A percentile compares a stretch with the other conserved stretches of the same genome.
These are phyloP conservation scores for Leuctra nigra DNA, from an alignment of 2,888 invertebrate species.

Conservation along the genomic window DNA sequence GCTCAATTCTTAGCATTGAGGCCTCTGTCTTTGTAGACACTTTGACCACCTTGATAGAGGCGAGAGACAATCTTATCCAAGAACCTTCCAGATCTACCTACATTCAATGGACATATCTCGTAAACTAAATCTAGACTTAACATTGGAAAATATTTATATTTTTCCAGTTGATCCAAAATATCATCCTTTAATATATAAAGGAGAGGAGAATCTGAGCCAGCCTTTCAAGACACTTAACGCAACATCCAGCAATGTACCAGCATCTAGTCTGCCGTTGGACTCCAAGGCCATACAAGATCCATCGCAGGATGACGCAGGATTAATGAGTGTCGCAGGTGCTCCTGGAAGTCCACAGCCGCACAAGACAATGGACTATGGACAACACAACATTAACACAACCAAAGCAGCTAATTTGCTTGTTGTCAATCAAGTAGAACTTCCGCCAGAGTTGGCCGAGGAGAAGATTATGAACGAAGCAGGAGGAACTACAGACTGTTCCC, in stretches of 20 bases:
- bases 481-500: too few relatives aligned
- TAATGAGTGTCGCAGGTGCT: neutral
- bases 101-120: too few relatives aligned
- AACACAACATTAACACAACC: conserved; percentile 19
- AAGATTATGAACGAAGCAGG: conserved; percentile 7
- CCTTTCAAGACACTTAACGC: neutral
- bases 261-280: too few relatives aligned
- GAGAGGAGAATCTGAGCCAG: conserved; percentile 38
- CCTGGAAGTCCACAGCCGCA: neutral
- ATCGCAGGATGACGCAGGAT: neutral
- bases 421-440: conserved; percentile 12
- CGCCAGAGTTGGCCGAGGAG: neutral
- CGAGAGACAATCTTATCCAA: too few relatives aligned
- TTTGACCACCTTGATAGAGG: too few relatives aligned
- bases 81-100: too few relatives aligned
- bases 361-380: conserved; percentile 11
- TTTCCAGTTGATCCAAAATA: conserved; percentile 53
- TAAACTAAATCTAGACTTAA: too few relatives aligned
- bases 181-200: conserved; percentile 50
- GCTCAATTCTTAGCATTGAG: too few relatives aligned
- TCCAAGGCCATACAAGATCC: too few relatives aligned
- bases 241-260: too few relatives aligned
- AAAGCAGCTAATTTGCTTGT: neutral
- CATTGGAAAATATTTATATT: neutral
- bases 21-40: too few relatives aligned